These are phyloP conservation scores for Oriolus oriolus DNA, from an alignment of 2,113 vertebrate genomes.

Conservation along the genomic window DNA sequence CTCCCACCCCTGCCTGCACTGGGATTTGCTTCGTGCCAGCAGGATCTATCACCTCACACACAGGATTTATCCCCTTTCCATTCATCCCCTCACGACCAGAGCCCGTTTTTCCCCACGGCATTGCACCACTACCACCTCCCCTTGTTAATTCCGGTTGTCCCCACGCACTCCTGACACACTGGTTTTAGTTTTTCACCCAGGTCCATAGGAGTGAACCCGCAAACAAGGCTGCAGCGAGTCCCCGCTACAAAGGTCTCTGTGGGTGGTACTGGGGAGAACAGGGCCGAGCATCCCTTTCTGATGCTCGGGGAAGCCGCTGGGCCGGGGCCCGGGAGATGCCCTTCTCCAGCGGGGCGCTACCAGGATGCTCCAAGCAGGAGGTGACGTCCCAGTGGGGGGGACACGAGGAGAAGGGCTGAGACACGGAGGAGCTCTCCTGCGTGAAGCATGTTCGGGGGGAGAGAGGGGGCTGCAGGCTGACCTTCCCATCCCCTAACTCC, in stretches of 20 bases:
- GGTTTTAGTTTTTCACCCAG: not conserved
- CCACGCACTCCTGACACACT: not conserved
- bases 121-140: not conserved
- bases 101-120: not conserved
- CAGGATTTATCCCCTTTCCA: not conserved
- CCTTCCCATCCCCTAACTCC: not conserved
- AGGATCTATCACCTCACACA: not conserved
- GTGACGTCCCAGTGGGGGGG: not conserved
- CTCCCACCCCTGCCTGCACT: not conserved
- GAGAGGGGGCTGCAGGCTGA: not conserved
- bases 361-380: slow-evolving; percentile 10
- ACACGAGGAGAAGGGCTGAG: not conserved
- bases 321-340: not conserved
- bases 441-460: not conserved
- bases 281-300: not conserved
- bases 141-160: not conserved
- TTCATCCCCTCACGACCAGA: not conserved
- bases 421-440: not conserved
- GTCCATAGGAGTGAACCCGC: accelerated
- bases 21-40: not conserved
- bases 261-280: not conserved
- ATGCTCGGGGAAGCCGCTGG: not conserved
- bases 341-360: not conserved
- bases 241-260: not conserved
- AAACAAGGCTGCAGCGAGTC: not conserved